Evolutionary conservation across 1,140 invertebrate species (phyloP).

Genomic region (Steinernema feltiae): DNA sequence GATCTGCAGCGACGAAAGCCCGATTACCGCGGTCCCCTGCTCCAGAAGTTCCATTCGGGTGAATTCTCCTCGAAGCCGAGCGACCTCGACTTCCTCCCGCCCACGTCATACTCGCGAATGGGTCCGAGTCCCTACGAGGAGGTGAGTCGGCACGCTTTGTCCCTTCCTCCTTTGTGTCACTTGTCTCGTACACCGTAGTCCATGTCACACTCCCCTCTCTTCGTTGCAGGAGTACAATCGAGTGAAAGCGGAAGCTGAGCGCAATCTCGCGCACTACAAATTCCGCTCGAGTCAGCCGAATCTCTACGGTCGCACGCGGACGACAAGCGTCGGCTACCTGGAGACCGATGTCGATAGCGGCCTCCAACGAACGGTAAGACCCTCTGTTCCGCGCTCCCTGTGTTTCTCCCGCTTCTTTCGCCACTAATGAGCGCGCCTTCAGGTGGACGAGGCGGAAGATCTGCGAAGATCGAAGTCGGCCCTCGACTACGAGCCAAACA

Average conservation of each 20-base stretch:
- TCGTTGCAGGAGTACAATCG: slow-evolving; percentile 46
- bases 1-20: slow-evolving; percentile 38
- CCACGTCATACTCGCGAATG: slow-evolving; percentile 35
- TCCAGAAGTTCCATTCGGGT: slow-evolving; percentile 51
- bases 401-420: slow-evolving; percentile 18
- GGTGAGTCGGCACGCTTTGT: slow-evolving; percentile 30
- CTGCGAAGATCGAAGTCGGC: slow-evolving; percentile 48
- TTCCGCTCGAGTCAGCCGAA: slow-evolving; percentile 37
- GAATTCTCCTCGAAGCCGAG: slow-evolving; percentile 38
- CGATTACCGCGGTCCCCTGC: slow-evolving; percentile 54
- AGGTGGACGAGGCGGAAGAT: slow-evolving; percentile 42
- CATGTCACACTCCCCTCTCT: neutral
- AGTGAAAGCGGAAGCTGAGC: slow-evolving; percentile 50
- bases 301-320: slow-evolving; percentile 26
- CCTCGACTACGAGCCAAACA: slow-evolving; percentile 42
- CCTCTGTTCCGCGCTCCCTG: slow-evolving; percentile 14
- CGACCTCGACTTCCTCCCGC: slow-evolving; percentile 18
- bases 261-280: slow-evolving; percentile 44
- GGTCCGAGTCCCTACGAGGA: slow-evolving; percentile 51
- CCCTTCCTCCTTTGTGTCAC: neutral
- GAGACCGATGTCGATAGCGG: slow-evolving; percentile 39
- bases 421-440: slow-evolving; percentile 16
- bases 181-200: neutral
- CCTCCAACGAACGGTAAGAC: slow-evolving; percentile 24
- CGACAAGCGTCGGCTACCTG: slow-evolving; percentile 23